These are phyloP conservation scores for Odocoileus hemionus DNA, from an alignment of 2,113 vertebrate species.

Conservation along the genomic window DNA sequence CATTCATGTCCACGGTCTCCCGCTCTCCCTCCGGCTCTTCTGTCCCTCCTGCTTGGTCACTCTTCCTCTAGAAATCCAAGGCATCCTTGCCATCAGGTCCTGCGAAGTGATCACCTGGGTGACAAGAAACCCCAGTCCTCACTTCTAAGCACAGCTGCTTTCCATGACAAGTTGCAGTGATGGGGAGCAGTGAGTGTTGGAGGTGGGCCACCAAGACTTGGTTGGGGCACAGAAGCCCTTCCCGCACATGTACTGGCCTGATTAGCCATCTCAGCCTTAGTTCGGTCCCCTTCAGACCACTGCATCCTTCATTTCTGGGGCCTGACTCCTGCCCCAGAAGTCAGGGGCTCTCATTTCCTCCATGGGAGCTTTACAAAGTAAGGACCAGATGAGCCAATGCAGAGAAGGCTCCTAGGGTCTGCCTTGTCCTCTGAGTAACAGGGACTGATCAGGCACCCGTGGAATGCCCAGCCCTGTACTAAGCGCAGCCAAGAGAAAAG, in stretches of 20 bases:
- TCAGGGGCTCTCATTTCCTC: not conserved
- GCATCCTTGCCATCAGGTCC: not conserved
- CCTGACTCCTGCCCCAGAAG: not conserved
- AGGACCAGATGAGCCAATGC: not conserved
- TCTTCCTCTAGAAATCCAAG: not conserved
- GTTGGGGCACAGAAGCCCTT: not conserved
- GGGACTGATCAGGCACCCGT: not conserved
- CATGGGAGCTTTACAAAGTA: not conserved
- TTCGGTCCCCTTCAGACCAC: not conserved
- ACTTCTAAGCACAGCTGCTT: not conserved
- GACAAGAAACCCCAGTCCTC: not conserved
- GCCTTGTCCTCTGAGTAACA: not conserved
- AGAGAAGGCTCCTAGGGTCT: not conserved
- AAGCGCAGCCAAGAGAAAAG: not conserved
- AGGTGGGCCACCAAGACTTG: not conserved
- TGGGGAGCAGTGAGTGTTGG: not conserved
- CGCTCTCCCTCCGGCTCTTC: not conserved
- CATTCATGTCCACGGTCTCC: not conserved
- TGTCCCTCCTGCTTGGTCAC: not conserved
- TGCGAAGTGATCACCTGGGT: not conserved
- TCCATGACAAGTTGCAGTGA: not conserved
- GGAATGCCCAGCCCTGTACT: not conserved
- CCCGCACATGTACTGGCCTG: fast-evolving
- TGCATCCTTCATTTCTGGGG: not conserved
- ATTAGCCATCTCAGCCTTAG: fast-evolving